Evolutionary conservation across 2,888 invertebrate genomes (phyloP).

Genomic region (Chaetogeoica ovagalla): DNA sequence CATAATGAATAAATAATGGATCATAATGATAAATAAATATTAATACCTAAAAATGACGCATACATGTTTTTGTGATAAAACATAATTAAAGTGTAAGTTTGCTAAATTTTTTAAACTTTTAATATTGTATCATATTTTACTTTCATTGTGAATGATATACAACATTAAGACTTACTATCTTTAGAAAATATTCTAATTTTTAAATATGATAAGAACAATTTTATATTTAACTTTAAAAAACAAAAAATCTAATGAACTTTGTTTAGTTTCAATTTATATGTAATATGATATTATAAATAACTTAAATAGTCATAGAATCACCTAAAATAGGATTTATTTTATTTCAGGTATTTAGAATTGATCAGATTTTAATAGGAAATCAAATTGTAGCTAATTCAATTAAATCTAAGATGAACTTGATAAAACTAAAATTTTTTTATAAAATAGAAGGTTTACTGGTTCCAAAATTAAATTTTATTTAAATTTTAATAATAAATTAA

Average conservation of each 20-base stretch:
- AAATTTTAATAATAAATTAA: too few species aligned
- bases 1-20: not conserved
- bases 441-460: too few species aligned
- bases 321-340: not conserved
- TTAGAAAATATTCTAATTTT: not conserved
- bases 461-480: too few species aligned
- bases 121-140: not conserved
- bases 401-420: not conserved
- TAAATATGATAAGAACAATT: too few species aligned
- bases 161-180: not conserved
- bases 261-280: not conserved
- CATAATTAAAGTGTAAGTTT: not conserved
- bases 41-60: too few species aligned
- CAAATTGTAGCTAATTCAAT: slow-evolving; percentile 18
- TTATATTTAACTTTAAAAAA: not conserved
- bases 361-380: not conserved
- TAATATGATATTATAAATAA: not conserved
- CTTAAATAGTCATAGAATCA: slow-evolving; percentile 30
- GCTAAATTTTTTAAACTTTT: not conserved
- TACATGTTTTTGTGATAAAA: not conserved
- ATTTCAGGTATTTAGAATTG: not conserved
- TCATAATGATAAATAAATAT: not conserved
- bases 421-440: too few species aligned
- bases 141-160: too few species aligned
- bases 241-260: not conserved